Base-by-base conservation (phyloP, 2,113 vertebrate genomes). In the Geococcyx californianus region DNA sequence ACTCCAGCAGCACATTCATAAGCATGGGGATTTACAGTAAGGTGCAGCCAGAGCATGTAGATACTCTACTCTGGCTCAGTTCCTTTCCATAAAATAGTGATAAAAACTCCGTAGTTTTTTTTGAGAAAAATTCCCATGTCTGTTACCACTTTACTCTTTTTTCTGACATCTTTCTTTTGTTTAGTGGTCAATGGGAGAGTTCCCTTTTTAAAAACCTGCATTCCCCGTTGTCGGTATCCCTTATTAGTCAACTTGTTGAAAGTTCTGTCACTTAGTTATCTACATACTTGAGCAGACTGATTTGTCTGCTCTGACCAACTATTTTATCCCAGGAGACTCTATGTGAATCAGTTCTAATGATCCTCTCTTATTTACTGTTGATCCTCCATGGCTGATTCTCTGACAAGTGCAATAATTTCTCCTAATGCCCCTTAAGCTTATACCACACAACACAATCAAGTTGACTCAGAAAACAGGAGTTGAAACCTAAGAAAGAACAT, bases 331-430 rank as follows among this genome's bases (percentile, higher is more conserved):
- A 42, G 9, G 84, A 52, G 59, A 63, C 33, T 3, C 16, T 45
- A 47, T 67, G 34, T 87, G 76, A 90, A 92, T 90, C 52, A 44
- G 42, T 74, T 86, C 33, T 87, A 93, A 94, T 89, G 86, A 94
- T 92, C 68, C 28, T 60, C 24, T 82, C n/a, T 33, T 88, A 95
- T 42, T 86, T 83, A 84, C 79, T 78, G 88, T 47, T 96, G 76
- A 49, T 87, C 56, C 72, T 93, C 25, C 16, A 10, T 33, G 56
- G 62, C 52, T 72, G 42, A 52, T 75, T 90, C 66, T 68, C 58
- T 87, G 77, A 84, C 92, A 92, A 76, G 62, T 58, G 73, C 73
- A 90, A 80, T 79, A 87, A 89, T 92, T 80, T 87, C 52, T 92
- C 36, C 36, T 49, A 52, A 62, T 67, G 42, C 6, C 15, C 23